Evolutionary conservation across 2,888 invertebrate species (phyloP), one percentile per base, ranked within the genome.

Genomic region (Linyphia triangularis): DNA sequence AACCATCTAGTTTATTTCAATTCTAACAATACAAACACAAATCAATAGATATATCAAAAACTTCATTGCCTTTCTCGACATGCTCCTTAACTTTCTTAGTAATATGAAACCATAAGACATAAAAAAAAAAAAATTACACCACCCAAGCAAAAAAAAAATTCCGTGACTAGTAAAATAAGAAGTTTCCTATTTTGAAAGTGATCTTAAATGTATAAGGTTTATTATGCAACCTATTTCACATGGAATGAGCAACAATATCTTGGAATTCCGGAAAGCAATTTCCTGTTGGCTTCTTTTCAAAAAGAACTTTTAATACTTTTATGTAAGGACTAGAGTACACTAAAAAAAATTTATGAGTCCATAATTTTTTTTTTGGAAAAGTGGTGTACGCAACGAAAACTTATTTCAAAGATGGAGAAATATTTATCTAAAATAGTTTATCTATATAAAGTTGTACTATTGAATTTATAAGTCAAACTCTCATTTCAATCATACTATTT

Each of bases 181-280:
- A 59, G 16, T 59, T 28, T 59, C 19, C 57, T 22, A 33, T 3
- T 43, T 43, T 24, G n/a, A 43, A 70, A 37, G 24, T 37, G 22
- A 13, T 4, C 6, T 37, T 61, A 61, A 77, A 77, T 61, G 63
- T 77, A 77, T 63, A 13, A 37, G 30, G 61, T 40, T 77, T 77
- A 77, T 63, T 77, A 73, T 19, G 30, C 22, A 7, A 40, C 22
- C 63, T 61, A 77, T 77, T 37, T 77, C 37, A 33, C 40, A 77
- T 37, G 63, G 63, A 37, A n/a, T 9, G 16, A 61, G 63, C 24
- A 22, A 37, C 61, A 26, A 77, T 57, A 33, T 61, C 37, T 24
- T 40, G 13, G 24, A 67, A 24, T 13, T 43, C 37, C 63, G 40
- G 37, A 63, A 77, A 77, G 61, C 61, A 61, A 63, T 77, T 63